Conservation (phyloP, 1,140 invertebrate species). For the Lucilia cuprina region DNA sequence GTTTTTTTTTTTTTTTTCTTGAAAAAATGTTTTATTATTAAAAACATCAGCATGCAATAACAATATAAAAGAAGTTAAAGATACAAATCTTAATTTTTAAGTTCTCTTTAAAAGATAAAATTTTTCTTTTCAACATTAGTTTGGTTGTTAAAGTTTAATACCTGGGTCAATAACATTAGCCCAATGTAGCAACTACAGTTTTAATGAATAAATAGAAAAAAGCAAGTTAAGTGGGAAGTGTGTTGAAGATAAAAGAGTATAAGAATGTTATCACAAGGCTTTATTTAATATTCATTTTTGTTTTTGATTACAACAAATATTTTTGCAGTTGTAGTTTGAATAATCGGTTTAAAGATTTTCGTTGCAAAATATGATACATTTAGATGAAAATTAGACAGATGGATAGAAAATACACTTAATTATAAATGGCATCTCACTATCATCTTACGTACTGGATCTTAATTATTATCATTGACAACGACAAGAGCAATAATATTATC, state of each 20-base stretch:
- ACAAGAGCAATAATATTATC: not conserved
- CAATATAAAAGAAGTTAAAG: not conserved
- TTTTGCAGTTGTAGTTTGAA: not conserved
- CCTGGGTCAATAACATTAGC: not conserved
- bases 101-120: slow-evolving; percentile 4
- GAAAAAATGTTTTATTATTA: not conserved
- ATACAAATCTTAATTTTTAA: not conserved
- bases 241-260: too few species aligned
- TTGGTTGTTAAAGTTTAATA: not conserved
- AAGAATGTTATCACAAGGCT: too few species aligned
- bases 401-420: not conserved
- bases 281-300: too few species aligned
- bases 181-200: not conserved
- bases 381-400: not conserved
- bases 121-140: not conserved
- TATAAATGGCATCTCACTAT: not conserved
- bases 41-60: not conserved
- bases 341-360: not conserved
- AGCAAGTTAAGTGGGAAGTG: not conserved
- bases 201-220: not conserved
- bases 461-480: not conserved
- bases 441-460: not conserved
- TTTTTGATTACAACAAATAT: too few species aligned
- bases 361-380: not conserved
- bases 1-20: not conserved